Evolutionary conservation across 2,113 vertebrate genomes (phyloP).

Genomic region (Hypomesus transpacificus): DNA sequence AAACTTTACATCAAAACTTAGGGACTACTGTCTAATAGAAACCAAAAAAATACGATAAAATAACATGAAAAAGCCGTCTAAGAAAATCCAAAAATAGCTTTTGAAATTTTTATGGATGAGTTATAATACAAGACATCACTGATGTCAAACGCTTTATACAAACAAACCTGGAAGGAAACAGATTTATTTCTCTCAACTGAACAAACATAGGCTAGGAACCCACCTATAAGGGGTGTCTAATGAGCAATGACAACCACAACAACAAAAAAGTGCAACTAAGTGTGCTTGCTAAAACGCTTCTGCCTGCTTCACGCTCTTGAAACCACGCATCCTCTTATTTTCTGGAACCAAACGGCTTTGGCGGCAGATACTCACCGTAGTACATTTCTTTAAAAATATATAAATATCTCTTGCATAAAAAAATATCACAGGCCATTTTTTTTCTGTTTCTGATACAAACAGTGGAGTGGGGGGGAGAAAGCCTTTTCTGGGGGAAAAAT

Average conservation of each 20-base stretch:
- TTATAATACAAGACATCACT: conserved; percentile 95
- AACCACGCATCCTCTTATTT: conserved; percentile 13
- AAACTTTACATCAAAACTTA: conserved; percentile 86
- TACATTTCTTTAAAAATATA: conserved; percentile 68
- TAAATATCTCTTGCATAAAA: conserved; percentile 79
- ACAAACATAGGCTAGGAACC: conserved; percentile 25
- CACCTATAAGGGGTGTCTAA: conserved; percentile 15
- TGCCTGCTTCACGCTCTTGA: conserved; percentile 10
- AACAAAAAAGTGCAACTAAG: conserved; percentile 65
- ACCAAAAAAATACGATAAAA: conserved; percentile 68
- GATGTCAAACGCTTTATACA: conserved; percentile 95
- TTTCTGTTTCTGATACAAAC: conserved; percentile 66
- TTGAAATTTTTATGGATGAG: conserved; percentile 81
- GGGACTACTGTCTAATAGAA: conserved; percentile 76
- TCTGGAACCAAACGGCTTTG: conserved; percentile 50
- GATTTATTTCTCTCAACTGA: conserved; percentile 76
- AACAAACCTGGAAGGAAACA: conserved; percentile 77
- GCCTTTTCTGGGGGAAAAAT: conserved; percentile 53
- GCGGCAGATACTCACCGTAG: conserved; percentile 46
- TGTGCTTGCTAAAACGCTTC: conserved; percentile 30
- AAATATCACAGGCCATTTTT: conserved; percentile 69
- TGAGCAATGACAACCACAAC: conserved; percentile 45
- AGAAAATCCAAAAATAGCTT: conserved; percentile 92
- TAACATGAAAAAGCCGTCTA: conserved; percentile 79
- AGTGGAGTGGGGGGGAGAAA: conserved; percentile 44